These are phyloP conservation scores for Noctilio leporinus DNA, from an alignment of 2,113 vertebrate genomes.

Conservation along the genomic window DNA sequence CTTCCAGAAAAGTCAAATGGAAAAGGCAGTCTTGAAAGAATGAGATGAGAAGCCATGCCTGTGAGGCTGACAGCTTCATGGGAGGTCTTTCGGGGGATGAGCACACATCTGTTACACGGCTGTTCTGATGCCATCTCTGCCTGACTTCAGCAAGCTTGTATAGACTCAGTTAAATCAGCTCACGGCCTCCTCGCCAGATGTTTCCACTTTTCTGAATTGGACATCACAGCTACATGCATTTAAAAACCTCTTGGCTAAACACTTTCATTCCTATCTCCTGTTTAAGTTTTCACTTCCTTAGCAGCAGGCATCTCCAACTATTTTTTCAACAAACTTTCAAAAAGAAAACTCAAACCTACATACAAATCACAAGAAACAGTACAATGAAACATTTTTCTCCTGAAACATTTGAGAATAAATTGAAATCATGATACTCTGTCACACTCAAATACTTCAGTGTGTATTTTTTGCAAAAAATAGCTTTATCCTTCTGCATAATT, in stretches of 20 bases:
- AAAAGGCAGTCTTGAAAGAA: background rate
- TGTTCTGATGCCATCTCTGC: background rate
- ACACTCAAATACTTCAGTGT: background rate
- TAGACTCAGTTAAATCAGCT: rapidly evolving
- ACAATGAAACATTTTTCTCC: background rate
- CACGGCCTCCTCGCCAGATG: background rate
- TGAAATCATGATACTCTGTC: no score
- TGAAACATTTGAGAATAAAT: background rate
- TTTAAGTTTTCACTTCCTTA: background rate
- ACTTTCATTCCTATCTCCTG: background rate
- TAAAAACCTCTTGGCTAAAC: background rate
- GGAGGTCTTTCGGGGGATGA: background rate
- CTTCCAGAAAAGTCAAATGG: background rate
- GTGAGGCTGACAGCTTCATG: background rate
- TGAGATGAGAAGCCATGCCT: background rate
- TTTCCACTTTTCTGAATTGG: background rate
- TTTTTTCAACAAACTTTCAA: background rate
- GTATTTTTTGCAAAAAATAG: background rate
- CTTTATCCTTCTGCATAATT: background rate
- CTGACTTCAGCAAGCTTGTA: background rate
- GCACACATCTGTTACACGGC: background rate
- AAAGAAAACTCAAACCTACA: background rate
- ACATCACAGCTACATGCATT: no score
- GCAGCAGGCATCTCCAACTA: background rate
- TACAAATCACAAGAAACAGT: background rate